These are phyloP conservation scores for Acanthosepion pharaonis DNA, from an alignment of 2,888 invertebrate genomes.

Conservation along the genomic window DNA sequence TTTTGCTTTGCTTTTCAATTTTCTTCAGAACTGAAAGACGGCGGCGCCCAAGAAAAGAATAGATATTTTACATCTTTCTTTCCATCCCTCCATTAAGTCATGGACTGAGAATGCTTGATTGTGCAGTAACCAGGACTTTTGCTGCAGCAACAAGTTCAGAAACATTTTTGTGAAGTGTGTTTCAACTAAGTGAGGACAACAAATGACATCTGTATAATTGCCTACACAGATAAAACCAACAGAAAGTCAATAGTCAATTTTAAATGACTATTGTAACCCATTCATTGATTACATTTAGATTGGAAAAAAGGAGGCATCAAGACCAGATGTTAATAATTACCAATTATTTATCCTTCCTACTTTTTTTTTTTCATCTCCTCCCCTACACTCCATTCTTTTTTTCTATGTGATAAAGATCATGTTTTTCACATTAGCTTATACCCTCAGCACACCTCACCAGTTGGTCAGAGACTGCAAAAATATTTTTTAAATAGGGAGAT, in stretches of 20 bases:
- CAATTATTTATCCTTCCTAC: neutral
- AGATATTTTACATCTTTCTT: neutral
- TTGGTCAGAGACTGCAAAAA: neutral
- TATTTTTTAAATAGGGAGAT: neutral
- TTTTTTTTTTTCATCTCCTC: neutral
- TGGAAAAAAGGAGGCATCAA: neutral
- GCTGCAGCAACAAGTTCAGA: neutral
- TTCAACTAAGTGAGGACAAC: neutral
- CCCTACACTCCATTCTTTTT: no score
- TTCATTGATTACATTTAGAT: neutral
- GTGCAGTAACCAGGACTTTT: constrained; percentile 2
- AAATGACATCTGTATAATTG: constrained; percentile 15
- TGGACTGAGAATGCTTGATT: neutral
- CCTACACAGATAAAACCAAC: neutral
- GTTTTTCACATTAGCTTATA: neutral
- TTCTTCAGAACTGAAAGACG: neutral
- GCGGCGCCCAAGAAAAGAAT: constrained; percentile 33
- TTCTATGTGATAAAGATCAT: neutral
- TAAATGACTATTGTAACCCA: neutral
- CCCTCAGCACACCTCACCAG: neutral
- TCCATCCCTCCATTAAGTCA: constrained; percentile 33
- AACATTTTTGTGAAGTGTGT: neutral
- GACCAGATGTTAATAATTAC: neutral
- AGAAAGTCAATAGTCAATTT: neutral
- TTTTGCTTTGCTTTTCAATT: neutral